Base-by-base conservation (phyloP, 2,888 invertebrate genomes). In the Epiblema foenella region DNA sequence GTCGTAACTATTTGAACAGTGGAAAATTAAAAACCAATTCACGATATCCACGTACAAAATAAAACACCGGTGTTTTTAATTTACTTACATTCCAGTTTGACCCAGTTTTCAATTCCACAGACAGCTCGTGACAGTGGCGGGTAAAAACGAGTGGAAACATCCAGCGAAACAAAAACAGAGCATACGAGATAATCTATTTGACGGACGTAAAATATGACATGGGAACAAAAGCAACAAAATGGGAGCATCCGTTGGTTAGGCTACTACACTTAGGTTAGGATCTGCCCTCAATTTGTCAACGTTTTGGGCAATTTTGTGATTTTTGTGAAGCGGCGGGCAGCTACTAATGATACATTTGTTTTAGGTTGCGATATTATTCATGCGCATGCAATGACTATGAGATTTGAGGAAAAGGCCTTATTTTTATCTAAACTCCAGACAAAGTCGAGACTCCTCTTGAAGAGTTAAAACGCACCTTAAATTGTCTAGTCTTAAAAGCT, bases 81-180 rank as follows among this genome's bases (percentile, higher is more conserved):
- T 69, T 46, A 46, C 62, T 60, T 52, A 33, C 29, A 56, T 56
- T 58, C 24, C 65, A 66, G 65, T 66, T 66, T 70, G 65, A 70
- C 70, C 65, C 54, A 70, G 59, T 66, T 70, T 66, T 66, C 59
- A 70, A 70, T 54, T 60, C 20, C 52, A 37, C 20, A 18, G 65
- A 66, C 65, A 60, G 54, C 54, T 65, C 69, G 33, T 54, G 70
- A 60, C 65, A 60, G 59, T 52, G 69, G 59, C 56, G 29, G 33
- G 54, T 24, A 51, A 59, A 60, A 70, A 62, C 64, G 49, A 12
- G 29, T 20, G 51, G 51, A 46, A 46, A 46, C 46, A 10, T 17
- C 66, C 49, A 18, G 51, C 65, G 46, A 67, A 62, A 71, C 37
- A 62, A 60, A 49, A 67, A 71, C 49, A 60, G 39, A 59, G 39